These are phyloP conservation scores for Cyprinodon brontotheroides DNA, from an alignment of 2,113 vertebrate genomes.

Conservation along the genomic window DNA sequence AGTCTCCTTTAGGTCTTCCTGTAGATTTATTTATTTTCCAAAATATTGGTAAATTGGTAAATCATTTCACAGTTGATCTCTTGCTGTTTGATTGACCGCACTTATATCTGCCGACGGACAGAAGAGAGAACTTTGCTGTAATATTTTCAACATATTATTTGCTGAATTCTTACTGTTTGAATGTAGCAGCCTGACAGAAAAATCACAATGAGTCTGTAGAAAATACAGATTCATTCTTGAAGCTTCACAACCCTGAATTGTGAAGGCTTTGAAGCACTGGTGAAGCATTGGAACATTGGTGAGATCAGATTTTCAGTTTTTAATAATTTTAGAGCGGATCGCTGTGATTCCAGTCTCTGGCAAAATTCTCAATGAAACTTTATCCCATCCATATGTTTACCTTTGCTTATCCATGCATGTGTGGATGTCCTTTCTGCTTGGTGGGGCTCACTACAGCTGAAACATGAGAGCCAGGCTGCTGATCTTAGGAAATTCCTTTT, in stretches of 20 bases:
- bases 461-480: slow-evolving; percentile 28
- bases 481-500: slow-evolving; percentile 33
- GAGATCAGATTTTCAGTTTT: too few species aligned
- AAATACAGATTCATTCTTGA: not conserved
- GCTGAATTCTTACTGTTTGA: too few species aligned
- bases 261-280: too few species aligned
- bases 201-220: not conserved
- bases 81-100: not conserved
- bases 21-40: not conserved
- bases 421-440: not conserved
- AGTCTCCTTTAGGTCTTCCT: not conserved
- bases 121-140: not conserved
- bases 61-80: too few species aligned
- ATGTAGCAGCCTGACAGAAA: not conserved
- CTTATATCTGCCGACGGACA: not conserved
- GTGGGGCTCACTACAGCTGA: slow-evolving; percentile 3
- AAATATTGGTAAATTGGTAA: not conserved
- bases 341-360: too few species aligned
- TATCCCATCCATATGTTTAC: too few species aligned
- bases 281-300: not conserved
- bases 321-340: too few species aligned
- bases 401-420: not conserved
- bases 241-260: not conserved
- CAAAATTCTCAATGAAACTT: too few species aligned
- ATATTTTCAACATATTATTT: not conserved